Conservation (phyloP, 2,888 invertebrate species). For the Scrobipalpa costella region DNA sequence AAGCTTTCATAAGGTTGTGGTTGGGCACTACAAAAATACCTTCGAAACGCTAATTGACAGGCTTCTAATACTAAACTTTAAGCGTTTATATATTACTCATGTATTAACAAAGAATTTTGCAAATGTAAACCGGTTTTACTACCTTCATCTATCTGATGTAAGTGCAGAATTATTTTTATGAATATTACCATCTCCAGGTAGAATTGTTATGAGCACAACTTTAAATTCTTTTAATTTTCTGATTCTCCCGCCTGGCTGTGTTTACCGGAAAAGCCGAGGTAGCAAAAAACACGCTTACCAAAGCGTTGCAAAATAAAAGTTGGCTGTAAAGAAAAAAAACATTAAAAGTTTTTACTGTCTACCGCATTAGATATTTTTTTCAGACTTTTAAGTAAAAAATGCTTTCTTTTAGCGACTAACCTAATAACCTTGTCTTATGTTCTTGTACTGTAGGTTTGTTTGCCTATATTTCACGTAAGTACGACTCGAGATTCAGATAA, state of each 20-base stretch:
- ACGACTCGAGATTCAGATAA: no score
- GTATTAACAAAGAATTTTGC: no score
- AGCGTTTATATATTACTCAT: no score
- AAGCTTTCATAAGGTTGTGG: no score
- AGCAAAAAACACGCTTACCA: conserved; percentile 9
- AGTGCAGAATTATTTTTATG: not conserved
- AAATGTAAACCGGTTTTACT: not conserved
- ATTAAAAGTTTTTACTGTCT: conserved; percentile 15
- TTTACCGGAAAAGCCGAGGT: conserved; percentile 12
- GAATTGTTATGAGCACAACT: conserved; percentile 1
- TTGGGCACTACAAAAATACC: no score
- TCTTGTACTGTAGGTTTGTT: no score
- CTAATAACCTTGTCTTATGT: no score
- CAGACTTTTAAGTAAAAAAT: not conserved
- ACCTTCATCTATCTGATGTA: not conserved
- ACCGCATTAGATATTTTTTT: not conserved
- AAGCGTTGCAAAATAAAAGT: conserved; percentile 14
- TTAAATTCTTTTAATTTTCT: conserved; percentile 1
- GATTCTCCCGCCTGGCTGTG: not conserved
- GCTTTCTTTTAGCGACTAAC: no score
- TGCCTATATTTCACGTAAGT: no score
- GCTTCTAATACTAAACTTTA: no score
- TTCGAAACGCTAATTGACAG: no score
- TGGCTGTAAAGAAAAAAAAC: not conserved
- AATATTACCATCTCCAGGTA: not conserved